Conservation (phyloP, 2,797 vertebrate genomes). For the Alauda arvensis region DNA sequence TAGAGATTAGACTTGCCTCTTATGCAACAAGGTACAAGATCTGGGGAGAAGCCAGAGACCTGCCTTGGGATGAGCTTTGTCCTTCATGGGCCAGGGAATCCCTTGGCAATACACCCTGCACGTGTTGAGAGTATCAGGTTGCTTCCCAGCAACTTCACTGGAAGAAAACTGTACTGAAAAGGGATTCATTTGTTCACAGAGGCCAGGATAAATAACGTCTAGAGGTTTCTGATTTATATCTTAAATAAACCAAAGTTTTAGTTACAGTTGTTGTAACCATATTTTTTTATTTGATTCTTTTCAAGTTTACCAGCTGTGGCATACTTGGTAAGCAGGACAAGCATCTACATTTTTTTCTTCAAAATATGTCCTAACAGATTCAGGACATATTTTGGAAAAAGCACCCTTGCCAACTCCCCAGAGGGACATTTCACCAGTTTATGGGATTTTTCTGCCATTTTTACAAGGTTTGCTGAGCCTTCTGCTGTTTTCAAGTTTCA, state of each 20-base stretch:
- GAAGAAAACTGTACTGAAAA: background rate
- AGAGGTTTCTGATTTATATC: background rate
- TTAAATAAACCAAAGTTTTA: background rate
- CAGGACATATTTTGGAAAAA: background rate
- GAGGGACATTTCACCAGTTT: background rate
- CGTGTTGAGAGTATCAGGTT: background rate
- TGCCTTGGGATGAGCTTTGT: background rate
- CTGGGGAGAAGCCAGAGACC: slow-evolving; percentile 4
- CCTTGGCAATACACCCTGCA: background rate
- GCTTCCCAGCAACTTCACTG: background rate
- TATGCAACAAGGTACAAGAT: slow-evolving; percentile 30
- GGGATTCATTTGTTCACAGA: background rate
- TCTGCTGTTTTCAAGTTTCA: background rate
- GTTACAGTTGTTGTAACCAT: background rate
- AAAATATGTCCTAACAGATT: background rate
- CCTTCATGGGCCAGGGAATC: slow-evolving; percentile 12
- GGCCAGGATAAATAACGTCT: background rate
- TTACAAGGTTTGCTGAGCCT: background rate
- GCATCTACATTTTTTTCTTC: background rate
- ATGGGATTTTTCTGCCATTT: background rate
- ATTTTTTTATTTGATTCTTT: background rate
- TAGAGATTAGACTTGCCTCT: slow-evolving; percentile 32
- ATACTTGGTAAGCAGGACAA: background rate
- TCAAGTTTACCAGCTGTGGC: background rate
- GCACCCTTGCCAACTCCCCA: background rate